Evolutionary conservation across 2,113 vertebrate species (phyloP).

Genomic region (Carettochelys insculpta): DNA sequence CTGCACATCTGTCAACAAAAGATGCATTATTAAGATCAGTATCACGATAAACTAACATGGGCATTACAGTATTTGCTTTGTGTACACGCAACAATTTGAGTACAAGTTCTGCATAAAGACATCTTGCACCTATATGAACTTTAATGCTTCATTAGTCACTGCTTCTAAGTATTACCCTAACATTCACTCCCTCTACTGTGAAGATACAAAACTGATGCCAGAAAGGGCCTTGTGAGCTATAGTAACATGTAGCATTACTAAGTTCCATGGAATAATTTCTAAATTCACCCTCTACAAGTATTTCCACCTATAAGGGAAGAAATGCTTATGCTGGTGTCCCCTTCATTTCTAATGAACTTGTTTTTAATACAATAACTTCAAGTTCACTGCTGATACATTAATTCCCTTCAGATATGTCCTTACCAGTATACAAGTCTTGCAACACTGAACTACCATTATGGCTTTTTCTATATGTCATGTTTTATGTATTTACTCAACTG

Average conservation of each 20-base stretch:
- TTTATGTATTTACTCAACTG: accelerated
- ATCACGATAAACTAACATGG: conserved; percentile 75
- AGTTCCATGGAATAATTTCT: neutral
- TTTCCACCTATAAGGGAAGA: neutral
- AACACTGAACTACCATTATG: accelerated
- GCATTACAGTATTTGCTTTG: accelerated
- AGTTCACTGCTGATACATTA: neutral
- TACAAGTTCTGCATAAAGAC: neutral
- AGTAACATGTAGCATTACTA: neutral
- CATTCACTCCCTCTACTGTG: neutral
- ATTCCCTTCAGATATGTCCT: accelerated
- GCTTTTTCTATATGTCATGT: accelerated
- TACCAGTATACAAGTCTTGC: accelerated
- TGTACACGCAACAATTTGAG: accelerated
- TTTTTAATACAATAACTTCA: neutral
- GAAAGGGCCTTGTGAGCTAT: neutral
- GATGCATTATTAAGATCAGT: conserved; percentile 74
- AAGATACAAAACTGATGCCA: neutral
- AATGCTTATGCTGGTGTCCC: neutral
- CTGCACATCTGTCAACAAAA: conserved; percentile 76
- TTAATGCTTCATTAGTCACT: neutral
- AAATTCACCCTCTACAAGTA: neutral
- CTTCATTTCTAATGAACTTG: neutral
- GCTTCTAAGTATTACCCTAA: neutral
- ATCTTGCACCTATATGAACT: neutral